A percentile compares a stretch with the other conserved stretches of the same genome.
phyloP scores from a whole-genome alignment of 2,113 vertebrate genomes.

The Ascaphus truei region DNA sequence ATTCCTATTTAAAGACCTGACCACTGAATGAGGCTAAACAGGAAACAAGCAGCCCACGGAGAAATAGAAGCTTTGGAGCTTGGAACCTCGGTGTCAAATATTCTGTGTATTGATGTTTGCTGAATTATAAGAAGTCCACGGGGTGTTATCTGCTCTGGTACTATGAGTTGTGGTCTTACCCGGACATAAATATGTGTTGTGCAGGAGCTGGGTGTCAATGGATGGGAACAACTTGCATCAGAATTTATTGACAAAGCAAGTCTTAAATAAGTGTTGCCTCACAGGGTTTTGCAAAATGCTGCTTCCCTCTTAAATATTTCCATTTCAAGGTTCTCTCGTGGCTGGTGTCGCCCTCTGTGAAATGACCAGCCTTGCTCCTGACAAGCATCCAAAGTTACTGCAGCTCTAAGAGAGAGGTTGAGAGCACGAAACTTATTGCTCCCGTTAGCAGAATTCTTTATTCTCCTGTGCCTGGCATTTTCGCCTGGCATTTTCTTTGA shows the following conservation, averaged over 20 bases:
- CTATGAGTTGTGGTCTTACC: no score
- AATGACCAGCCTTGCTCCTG: slow-evolving; percentile 38
- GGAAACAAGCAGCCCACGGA: not conserved
- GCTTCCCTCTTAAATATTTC: slow-evolving; percentile 5
- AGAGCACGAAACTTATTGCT: slow-evolving; percentile 3
- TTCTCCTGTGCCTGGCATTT: not conserved
- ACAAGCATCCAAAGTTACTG: slow-evolving; percentile 26
- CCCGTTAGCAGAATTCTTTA: slow-evolving; percentile 34
- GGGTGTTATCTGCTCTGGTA: no score
- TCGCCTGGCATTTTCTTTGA: no score
- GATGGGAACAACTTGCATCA: not conserved
- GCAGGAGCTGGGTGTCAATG: not conserved
- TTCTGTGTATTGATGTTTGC: not conserved
- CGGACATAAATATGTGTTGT: not conserved
- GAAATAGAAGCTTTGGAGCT: not conserved
- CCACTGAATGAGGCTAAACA: not conserved
- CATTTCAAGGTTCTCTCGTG: slow-evolving; percentile 29
- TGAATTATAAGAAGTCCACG: no score
- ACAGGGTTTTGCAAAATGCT: not conserved
- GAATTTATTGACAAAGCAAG: not conserved
- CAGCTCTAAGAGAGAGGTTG: slow-evolving; percentile 33
- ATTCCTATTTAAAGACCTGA: not conserved
- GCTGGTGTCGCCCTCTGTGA: slow-evolving; percentile 24
- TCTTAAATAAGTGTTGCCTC: slow-evolving; percentile 14
- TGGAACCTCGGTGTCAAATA: not conserved